Base-by-base conservation (phyloP, 1,140 invertebrate species). In the Drosophila sproati region DNA sequence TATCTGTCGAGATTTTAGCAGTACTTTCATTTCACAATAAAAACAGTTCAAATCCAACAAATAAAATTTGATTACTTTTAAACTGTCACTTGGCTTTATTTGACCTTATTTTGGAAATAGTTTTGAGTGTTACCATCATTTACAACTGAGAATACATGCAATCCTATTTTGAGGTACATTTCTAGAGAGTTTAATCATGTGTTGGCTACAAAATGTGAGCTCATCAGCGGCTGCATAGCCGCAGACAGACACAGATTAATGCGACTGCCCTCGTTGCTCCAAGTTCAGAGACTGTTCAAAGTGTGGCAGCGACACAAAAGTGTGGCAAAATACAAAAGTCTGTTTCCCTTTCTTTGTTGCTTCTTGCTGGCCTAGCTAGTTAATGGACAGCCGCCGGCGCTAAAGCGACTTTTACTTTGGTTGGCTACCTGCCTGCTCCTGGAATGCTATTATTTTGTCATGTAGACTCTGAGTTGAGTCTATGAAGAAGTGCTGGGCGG, bases 371-470 rank as follows among this genome's bases (percentile, higher is more conserved):
- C 62, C 37, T 64, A 71, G 74, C 78, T 82, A 71, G 74, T 74
- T 82, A 82, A 82, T 82, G 78, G 78, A 74, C 57, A 70, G 74
- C 78, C 74, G 45, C 51, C 43, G 74, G 78, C 79, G 12, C 10
- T 60, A 76, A 78, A 67, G 70, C 48, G 70, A 78, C 80, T 61
- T 69, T 54, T 48, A 12, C 32, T 35, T 20, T 20, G 20, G 20
- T 20, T 52, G 56, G 55, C 61, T 71, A 71, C 51, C 51, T 64
- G 69, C 2, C 39, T 43, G 39, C 7, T 3, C 3, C 34, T 34
- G 34, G 34, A 34, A 86, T 81, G 82, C 74, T 82, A 86, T 86
- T 86, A 86, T 69, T 75, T 86, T 86, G 82, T 86, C 82, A 81
- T 86, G 20, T 20, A 0, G 82, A 86, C 86, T 86, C 81, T 86